phyloP scores from a whole-genome alignment of 2,113 vertebrate genomes.

The Chaenocephalus aceratus region DNA sequence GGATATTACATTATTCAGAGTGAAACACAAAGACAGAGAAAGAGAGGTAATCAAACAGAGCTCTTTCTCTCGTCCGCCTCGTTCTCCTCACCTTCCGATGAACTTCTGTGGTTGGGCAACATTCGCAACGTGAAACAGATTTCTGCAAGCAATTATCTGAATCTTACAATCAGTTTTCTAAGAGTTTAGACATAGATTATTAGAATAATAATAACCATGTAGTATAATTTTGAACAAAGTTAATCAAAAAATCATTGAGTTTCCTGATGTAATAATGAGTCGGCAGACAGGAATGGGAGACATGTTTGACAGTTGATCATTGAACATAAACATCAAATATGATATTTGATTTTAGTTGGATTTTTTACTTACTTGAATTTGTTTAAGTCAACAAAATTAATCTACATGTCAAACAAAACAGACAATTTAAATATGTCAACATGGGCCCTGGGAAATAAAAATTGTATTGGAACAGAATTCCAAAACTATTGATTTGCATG shows the following conservation, averaged over 20 bases:
- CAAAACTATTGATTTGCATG: background rate
- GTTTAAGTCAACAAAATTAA: too few relatives aligned
- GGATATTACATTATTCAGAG: slow-evolving; percentile 67
- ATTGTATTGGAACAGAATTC: background rate
- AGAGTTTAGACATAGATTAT: too few relatives aligned
- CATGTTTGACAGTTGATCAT: too few relatives aligned
- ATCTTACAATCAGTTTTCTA: background rate
- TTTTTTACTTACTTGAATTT: too few relatives aligned
- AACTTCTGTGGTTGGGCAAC: background rate
- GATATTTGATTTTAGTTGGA: too few relatives aligned
- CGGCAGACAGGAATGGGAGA: too few relatives aligned
- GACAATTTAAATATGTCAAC: background rate
- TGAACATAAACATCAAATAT: too few relatives aligned
- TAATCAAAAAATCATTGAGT: too few relatives aligned
- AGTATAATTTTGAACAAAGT: too few relatives aligned
- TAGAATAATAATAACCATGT: too few relatives aligned
- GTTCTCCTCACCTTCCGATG: slow-evolving; percentile 27
- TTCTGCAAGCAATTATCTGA: background rate
- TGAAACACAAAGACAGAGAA: slow-evolving; percentile 24
- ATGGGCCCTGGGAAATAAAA: background rate
- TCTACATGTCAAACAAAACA: background rate
- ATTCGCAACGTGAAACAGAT: background rate
- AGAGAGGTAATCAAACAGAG: background rate
- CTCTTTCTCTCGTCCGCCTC: background rate
- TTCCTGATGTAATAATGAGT: too few relatives aligned